phyloP scores from a whole-genome alignment of 2,888 invertebrate genomes.

The Creontiades dilutus region DNA sequence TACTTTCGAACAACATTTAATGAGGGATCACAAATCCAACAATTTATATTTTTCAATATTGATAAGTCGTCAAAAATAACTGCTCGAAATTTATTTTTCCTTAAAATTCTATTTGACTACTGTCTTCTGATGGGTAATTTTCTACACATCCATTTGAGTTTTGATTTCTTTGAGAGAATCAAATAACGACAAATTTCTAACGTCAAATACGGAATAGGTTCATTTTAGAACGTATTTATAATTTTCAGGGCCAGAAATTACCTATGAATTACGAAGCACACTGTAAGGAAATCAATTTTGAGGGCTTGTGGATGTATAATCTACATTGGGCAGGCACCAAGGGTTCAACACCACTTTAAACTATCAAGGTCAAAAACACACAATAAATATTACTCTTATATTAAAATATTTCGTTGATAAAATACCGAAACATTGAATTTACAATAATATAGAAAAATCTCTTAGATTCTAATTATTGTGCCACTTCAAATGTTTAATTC shows the following conservation, averaged over 20 bases:
- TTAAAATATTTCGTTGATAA: conserved; percentile 70
- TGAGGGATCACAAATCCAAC: neutral
- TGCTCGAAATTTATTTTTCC: neutral
- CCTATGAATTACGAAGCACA: neutral
- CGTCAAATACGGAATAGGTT: neutral
- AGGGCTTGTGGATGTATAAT: neutral
- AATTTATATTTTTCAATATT: neutral
- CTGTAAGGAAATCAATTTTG: neutral
- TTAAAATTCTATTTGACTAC: neutral
- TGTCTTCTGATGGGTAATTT: conserved; percentile 1
- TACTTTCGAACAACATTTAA: neutral
- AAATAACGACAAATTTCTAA: conserved; percentile 17
- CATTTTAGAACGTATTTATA: neutral
- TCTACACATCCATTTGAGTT: neutral
- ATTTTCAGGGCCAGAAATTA: conserved; percentile 4
- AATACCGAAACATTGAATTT: conserved; percentile 58
- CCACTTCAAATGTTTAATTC: conserved; percentile 64
- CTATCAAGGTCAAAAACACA: conserved; percentile 64
- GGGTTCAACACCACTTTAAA: conserved; percentile 66
- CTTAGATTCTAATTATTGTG: conserved; percentile 68
- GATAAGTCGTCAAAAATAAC: conserved; percentile 2
- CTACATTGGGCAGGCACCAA: conserved; percentile 65
- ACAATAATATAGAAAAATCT: conserved; percentile 47
- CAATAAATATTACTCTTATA: conserved; percentile 66
- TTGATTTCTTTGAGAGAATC: neutral